Conservation (phyloP, 2,113 vertebrate species). For the Macrotus californicus region DNA sequence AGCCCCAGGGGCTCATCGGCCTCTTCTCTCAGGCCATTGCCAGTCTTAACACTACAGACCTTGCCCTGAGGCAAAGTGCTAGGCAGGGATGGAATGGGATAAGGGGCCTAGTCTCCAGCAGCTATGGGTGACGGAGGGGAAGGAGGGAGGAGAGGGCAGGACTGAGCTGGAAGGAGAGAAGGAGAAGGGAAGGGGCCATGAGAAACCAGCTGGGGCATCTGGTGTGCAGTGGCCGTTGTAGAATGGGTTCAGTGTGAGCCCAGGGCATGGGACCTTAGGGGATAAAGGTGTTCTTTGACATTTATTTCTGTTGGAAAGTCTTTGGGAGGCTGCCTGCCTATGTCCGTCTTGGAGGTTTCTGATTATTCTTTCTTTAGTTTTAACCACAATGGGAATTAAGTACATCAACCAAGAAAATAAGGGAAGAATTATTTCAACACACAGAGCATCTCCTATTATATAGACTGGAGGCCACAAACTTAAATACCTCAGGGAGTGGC, state of each 20-base stretch:
- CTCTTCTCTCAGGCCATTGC: conserved; percentile 52
- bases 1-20: conserved; percentile 47
- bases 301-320: not conserved
- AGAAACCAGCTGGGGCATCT: not conserved
- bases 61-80: conserved; percentile 61
- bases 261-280: rapidly evolving
- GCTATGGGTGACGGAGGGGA: not conserved
- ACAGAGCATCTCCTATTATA: not conserved
- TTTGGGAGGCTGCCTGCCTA: not conserved
- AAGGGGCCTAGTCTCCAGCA: not conserved
- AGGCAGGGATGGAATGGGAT: not conserved
- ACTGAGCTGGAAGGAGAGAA: not conserved
- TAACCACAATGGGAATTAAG: not conserved
- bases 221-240: rapidly evolving
- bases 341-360: not conserved
- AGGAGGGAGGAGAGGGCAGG: too few relatives aligned
- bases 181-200: not conserved
- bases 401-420: not conserved
- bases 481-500: not conserved
- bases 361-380: not conserved
- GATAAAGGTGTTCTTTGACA: not conserved
- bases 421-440: not conserved
- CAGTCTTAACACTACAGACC: conserved; percentile 55
- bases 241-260: not conserved
- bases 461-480: not conserved